Evolutionary conservation across 2,797 vertebrate species (phyloP).

Genomic region (Acrocephalus scirpaceus): DNA sequence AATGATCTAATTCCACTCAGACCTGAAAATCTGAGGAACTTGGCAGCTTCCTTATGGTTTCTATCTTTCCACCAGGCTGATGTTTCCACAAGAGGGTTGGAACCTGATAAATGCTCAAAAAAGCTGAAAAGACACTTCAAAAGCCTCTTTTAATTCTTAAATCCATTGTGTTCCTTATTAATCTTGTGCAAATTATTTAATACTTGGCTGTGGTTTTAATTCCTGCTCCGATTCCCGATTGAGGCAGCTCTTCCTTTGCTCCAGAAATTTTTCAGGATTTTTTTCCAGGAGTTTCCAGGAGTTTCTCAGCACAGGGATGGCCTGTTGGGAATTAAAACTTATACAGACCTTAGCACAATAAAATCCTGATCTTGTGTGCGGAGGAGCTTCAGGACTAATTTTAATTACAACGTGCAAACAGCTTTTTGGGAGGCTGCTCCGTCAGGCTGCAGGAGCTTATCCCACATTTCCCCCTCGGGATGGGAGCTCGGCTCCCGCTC

Average conservation of each 20-base stretch:
- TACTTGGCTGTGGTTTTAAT: not conserved
- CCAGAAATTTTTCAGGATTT: not conserved
- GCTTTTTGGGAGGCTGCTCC: not conserved
- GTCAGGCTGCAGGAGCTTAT: not conserved
- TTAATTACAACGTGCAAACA: conserved; percentile 33
- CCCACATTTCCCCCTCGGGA: not conserved
- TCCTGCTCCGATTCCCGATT: not conserved
- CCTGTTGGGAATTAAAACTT: not conserved
- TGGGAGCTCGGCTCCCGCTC: not conserved
- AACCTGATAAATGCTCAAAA: not conserved
- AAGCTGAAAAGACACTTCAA: not conserved
- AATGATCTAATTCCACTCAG: not conserved
- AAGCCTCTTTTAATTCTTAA: not conserved
- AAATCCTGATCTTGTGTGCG: not conserved
- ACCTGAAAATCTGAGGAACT: not conserved
- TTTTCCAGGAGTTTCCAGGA: not conserved
- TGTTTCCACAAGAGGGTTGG: not conserved
- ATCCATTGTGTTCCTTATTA: not conserved
- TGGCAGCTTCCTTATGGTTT: not conserved
- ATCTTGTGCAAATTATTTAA: not conserved
- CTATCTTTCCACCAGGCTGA: accelerated
- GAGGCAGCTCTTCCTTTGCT: not conserved
- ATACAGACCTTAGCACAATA: not conserved
- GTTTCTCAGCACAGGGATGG: not conserved
- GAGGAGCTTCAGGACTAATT: not conserved